Conservation (phyloP, 2,113 vertebrate genomes). For the Prietella phreatophila region DNA sequence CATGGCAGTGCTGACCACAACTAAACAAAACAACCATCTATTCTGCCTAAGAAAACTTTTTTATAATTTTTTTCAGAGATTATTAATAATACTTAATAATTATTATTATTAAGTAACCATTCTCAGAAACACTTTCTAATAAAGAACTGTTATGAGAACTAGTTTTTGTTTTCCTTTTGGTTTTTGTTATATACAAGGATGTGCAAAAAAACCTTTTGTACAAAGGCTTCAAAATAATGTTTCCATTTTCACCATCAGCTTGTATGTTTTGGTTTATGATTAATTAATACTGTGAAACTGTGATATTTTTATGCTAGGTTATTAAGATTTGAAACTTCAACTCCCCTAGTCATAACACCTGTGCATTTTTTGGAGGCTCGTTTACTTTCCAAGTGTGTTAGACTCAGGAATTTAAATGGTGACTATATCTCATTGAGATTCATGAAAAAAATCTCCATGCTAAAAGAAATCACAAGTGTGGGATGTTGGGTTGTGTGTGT, state of each 20-base stretch:
- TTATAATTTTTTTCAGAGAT: not conserved
- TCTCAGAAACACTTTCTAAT: not conserved
- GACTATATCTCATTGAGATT: conserved; percentile 32
- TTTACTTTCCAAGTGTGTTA: conserved; percentile 1
- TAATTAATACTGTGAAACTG: not conserved
- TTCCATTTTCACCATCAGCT: not conserved
- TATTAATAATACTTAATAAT: no score
- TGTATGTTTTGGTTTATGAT: not conserved
- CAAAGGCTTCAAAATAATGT: not conserved
- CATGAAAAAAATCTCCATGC: conserved; percentile 6
- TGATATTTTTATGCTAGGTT: not conserved
- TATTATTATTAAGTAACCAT: no score
- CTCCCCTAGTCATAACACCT: conserved; percentile 16
- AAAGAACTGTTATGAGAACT: not conserved
- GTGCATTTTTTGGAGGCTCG: not conserved
- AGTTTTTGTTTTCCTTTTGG: not conserved
- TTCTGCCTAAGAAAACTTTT: not conserved
- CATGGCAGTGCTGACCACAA: not conserved
- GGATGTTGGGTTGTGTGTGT: conserved; percentile 39
- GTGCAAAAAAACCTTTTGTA: not conserved
- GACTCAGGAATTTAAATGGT: conserved; percentile 20
- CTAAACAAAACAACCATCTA: not conserved
- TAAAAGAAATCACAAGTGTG: conserved; percentile 48
- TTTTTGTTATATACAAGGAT: not conserved
- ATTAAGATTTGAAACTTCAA: not conserved